Base-by-base conservation (phyloP, 2,113 vertebrate genomes). In the Lepus europaeus region DNA sequence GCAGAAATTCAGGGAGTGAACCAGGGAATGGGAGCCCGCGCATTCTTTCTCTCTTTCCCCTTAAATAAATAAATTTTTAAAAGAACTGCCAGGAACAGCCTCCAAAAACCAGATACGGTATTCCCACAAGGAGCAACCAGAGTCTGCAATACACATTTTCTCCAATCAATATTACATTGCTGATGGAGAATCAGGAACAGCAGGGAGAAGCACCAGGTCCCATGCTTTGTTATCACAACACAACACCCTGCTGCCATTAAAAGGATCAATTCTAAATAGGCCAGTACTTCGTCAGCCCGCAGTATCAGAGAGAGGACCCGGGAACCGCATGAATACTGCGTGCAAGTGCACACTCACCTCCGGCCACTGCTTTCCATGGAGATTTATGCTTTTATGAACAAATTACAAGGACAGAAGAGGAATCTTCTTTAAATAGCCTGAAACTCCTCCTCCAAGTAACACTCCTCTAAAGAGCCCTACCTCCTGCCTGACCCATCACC, bases 141-240 rank as follows among this genome's bases (percentile, higher is more conserved):
- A 95, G 61, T 73, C 59, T 83, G 36, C 56, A 93, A n/a, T 49
- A 53, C 70, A 86, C 79, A 88, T 92, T 94, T 96, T 95, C 79
- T 92, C 56, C 53, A 78, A 89, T 89, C 80, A 91, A 89, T 89
- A 89, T 36, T 56, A 79, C 63, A 84, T 69, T 96, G 93, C 20
- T 91, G 66, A 95, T 39, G 87, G 39, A 87, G 80, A 95, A 94
- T 92, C 66, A 80, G 72, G n/a, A 97, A 92, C 51, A 96, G 36
- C 83, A 87, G 72, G 27, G 59, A 92, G 77, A 95, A 92, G 82
- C 5, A 53, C 12, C 70, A 94, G 31, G 72, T 19, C n/a, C 33
- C 64, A 33, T 68, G 70, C 25, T 92, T 64, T 93, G 69, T 74
- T 81, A 95, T 86, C 70, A 95, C 82, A 94, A 88, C 39, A 91